Evolutionary conservation across 2,888 invertebrate species (phyloP).

Genomic region (Leucoma salicis): DNA sequence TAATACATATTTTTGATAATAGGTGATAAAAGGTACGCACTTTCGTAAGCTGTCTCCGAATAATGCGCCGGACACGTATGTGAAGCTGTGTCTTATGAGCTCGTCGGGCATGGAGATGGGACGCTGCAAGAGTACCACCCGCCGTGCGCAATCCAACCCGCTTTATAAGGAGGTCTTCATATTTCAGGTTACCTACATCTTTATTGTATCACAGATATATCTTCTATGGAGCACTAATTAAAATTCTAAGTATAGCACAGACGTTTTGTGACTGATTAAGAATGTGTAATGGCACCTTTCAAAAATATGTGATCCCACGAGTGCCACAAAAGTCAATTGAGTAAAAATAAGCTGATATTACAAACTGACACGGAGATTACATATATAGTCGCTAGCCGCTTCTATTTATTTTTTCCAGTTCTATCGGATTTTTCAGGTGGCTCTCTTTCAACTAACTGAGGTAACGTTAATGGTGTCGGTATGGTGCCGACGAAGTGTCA

Average conservation of each 20-base stretch:
- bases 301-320: too few species aligned
- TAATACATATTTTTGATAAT: constrained; percentile 1
- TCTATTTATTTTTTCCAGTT: too few species aligned
- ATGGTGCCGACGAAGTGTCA: constrained; percentile 95
- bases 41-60: constrained; percentile 89
- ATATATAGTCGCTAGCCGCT: too few species aligned
- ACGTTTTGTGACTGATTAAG: too few species aligned
- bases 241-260: too few species aligned
- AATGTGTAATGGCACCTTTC: too few species aligned
- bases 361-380: too few species aligned
- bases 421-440: constrained; percentile 88
- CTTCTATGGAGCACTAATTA: too few species aligned
- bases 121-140: constrained; percentile 94
- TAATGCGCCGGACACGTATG: constrained; percentile 95
- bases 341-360: too few species aligned
- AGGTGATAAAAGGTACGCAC: constrained; percentile 85
- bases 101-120: constrained; percentile 97
- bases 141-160: constrained; percentile 96
- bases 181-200: constrained; percentile 94
- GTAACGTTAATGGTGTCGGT: constrained; percentile 97
- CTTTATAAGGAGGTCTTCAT: constrained; percentile 97
- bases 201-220: too few species aligned
- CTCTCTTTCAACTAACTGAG: constrained; percentile 96
- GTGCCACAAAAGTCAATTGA: too few species aligned
- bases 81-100: constrained; percentile 94